These are phyloP conservation scores for Takifugu rubripes DNA, from an alignment of 2,797 vertebrate genomes.

Conservation along the genomic window DNA sequence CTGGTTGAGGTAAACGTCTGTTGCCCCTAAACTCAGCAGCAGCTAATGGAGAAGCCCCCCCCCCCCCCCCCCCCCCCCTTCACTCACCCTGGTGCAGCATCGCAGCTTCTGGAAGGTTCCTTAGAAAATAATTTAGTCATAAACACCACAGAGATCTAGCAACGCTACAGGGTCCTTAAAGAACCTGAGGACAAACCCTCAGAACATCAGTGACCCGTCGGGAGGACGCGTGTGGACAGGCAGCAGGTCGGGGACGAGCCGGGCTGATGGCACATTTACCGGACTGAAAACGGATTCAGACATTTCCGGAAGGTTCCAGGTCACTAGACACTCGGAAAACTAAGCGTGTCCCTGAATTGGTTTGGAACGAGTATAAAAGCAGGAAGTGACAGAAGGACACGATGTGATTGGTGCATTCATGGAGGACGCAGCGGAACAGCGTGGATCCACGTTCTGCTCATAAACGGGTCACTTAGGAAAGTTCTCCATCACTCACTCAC, in stretches of 20 bases:
- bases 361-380: too few relatives aligned
- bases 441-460: constrained; percentile 18
- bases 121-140: constrained; percentile 67
- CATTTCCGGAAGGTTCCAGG: too few relatives aligned
- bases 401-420: too few relatives aligned
- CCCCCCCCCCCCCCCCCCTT: constrained; percentile 2
- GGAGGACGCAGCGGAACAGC: background rate
- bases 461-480: constrained; percentile 13
- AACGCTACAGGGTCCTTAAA: constrained; percentile 39
- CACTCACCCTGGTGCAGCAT: constrained; percentile 73
- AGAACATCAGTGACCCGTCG: too few relatives aligned
- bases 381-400: too few relatives aligned
- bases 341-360: background rate
- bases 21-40: too few relatives aligned
- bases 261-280: too few relatives aligned
- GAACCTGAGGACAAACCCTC: constrained; percentile 10
- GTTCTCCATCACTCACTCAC: constrained; percentile 9
- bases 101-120: constrained; percentile 64
- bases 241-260: too few relatives aligned
- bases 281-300: too few relatives aligned
- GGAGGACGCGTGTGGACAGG: too few relatives aligned
- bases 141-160: constrained; percentile 62
- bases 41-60: too few relatives aligned
- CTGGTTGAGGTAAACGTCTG: too few relatives aligned
- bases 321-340: background rate